phyloP scores from a whole-genome alignment of 2,797 vertebrate species.

The Falco rusticolus region DNA sequence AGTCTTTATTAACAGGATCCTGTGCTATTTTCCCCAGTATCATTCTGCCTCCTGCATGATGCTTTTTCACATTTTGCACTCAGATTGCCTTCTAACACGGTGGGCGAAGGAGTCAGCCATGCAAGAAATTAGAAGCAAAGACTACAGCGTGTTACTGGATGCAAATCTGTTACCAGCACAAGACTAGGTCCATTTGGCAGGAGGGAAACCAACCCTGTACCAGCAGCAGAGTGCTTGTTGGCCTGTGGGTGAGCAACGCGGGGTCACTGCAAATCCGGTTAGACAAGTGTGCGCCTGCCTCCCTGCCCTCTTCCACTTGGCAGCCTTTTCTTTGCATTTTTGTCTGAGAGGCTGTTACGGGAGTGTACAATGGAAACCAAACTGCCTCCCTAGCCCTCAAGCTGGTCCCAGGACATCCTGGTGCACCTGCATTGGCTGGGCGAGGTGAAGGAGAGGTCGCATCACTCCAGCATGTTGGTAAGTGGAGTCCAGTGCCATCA shows the following conservation, averaged over 20 bases:
- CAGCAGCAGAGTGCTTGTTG: neutral
- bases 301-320: conserved; percentile 25
- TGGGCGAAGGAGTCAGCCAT: neutral
- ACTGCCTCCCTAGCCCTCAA: neutral
- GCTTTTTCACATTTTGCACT: neutral
- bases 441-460: neutral
- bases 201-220: neutral
- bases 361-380: neutral
- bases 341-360: neutral
- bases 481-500: neutral
- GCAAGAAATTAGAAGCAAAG: neutral
- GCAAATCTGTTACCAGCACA: neutral
- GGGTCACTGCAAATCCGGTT: neutral
- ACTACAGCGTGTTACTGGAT: neutral
- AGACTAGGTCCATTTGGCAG: neutral
- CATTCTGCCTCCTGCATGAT: neutral
- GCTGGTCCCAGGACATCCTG: neutral
- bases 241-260: neutral
- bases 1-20: neutral
- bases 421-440: neutral
- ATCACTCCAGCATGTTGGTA: neutral
- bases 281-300: neutral
- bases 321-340: neutral
- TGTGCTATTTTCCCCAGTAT: neutral
- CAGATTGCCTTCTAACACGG: neutral